A percentile compares a stretch with the other conserved stretches of the same genome.
phyloP scores from a whole-genome alignment of 2,888 invertebrate species.

The Drosophila tripunctata region DNA sequence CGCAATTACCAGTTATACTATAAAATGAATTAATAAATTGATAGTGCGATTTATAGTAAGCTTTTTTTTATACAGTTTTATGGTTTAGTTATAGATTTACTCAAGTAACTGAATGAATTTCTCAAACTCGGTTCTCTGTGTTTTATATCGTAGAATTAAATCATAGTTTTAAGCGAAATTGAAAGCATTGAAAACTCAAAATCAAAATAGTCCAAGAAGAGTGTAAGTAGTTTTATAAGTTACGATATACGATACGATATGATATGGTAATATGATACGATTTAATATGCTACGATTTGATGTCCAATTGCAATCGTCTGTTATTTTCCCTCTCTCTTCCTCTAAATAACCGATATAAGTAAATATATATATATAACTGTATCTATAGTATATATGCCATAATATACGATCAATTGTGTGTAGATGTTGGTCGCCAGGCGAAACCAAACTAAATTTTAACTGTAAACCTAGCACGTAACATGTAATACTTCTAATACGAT shows the following conservation, averaged over 20 bases:
- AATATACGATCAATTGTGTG: slow-evolving; percentile 11
- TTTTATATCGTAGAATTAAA: background rate
- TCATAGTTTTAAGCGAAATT: slow-evolving; percentile 12
- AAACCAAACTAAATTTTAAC: slow-evolving; percentile 58
- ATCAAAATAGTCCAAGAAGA: slow-evolving; percentile 53
- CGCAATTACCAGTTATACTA: slow-evolving; percentile 15
- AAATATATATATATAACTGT: background rate
- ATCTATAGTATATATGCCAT: no score
- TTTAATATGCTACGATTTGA: slow-evolving; percentile 33
- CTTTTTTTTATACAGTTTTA: slow-evolving; percentile 1
- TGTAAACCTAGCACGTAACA: slow-evolving; percentile 63
- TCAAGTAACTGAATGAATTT: background rate
- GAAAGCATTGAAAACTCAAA: slow-evolving; percentile 24
- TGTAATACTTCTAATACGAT: slow-evolving; percentile 50
- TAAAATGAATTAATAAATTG: background rate
- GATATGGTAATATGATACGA: slow-evolving; percentile 6
- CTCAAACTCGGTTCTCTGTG: background rate
- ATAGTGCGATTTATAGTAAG: slow-evolving; percentile 1
- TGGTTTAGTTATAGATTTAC: slow-evolving; percentile 1
- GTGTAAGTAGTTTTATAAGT: slow-evolving; percentile 38
- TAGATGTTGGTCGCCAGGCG: slow-evolving; percentile 65
- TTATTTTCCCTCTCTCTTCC: slow-evolving; percentile 28
- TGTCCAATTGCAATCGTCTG: slow-evolving; percentile 35
- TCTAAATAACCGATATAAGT: slow-evolving; percentile 31
- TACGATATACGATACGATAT: slow-evolving; percentile 19